phyloP scores from a whole-genome alignment of 2,888 invertebrate genomes.

The Tillus elongatus region DNA sequence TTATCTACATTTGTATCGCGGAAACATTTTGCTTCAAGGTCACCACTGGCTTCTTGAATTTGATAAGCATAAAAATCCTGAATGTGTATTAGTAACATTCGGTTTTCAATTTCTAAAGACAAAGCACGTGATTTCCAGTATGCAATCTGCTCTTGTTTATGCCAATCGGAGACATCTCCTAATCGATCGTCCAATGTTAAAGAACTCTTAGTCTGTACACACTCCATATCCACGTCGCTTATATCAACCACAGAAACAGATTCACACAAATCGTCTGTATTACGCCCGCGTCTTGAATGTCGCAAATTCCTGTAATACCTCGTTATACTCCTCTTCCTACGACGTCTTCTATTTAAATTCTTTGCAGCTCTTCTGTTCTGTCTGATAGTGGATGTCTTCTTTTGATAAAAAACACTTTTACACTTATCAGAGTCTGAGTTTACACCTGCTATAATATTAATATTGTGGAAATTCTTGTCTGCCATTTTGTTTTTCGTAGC shows the following conservation, averaged over 20 bases:
- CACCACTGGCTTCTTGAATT: too few species aligned
- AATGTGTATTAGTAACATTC: conserved; percentile 46
- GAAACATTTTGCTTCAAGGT: too few species aligned
- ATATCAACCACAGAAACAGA: conserved; percentile 28
- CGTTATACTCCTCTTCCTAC: conserved; percentile 23
- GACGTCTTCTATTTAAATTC: too few species aligned
- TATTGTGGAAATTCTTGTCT: too few species aligned
- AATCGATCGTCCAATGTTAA: conserved; percentile 19
- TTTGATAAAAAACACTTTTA: too few species aligned
- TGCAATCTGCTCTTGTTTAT: conserved; percentile 49
- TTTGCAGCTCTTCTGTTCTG: too few species aligned
- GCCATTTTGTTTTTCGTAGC: too few species aligned
- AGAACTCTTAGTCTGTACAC: conserved; percentile 14
- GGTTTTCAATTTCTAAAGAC: conserved; percentile 51
- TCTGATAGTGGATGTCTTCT: too few species aligned
- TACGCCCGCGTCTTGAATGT: conserved; percentile 19
- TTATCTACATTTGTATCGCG: too few species aligned
- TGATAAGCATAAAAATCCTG: conserved; percentile 33
- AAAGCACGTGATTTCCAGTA: conserved; percentile 54
- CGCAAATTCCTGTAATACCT: conserved; percentile 24
- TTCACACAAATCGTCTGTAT: conserved; percentile 27
- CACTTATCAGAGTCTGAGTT: too few species aligned
- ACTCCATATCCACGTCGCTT: conserved; percentile 31
- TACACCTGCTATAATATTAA: too few species aligned
- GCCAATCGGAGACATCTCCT: conserved; percentile 39